Base-by-base conservation (phyloP, 2,888 invertebrate species). In the Blastobasis lacticolella region DNA sequence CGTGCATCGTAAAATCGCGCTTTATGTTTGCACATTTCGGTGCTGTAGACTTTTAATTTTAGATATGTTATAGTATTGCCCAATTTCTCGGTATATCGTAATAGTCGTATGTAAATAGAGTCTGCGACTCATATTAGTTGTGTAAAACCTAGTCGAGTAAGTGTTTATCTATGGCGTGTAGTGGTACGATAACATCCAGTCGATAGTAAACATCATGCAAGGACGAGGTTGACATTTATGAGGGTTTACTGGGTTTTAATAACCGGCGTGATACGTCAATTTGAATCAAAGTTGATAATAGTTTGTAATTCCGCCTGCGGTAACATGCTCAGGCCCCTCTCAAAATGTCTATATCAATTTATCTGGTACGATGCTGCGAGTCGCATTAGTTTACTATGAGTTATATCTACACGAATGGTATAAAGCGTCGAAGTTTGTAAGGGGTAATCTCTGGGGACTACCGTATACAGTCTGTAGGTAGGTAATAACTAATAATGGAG, bases 1-100 rank as follows among this genome's bases (percentile, higher is more conserved):
- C 61, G 57, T 62, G 63, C 72, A 59, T 79, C 81, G 76, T 85
- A 84, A 85, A 85, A 84, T 70, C 63, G 46, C 59, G 59, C 68
- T 81, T 81, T 81, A 85, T 81, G 80, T 73, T 68, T 64, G 73
- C 75, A 71, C 73, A 73, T 83, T 79, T 71, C 71, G 71, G 64
- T 73, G 71, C 69, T 66, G 69, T 76, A 66, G 62, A n/a, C 37
- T 37, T 69, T 75, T 74, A 73, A 78, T 71, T 80, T 78, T 75
- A 76, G 77, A 73, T 60, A 67, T 23, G 23, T 23, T 23, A 23
- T 3, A 23, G 23, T 23, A 23, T 23, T 23, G 23, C 23, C 23
- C 23, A 23, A 23, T 23, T 23, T 23, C 23, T 23, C 23, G 23
- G 23, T 23, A 23, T 81, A 76, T 71, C 76, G 76, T 71, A 73